Percentiles rank a stretch among this genome's conserved stretches.
Conservation (phyloP, 1,140 invertebrate species). For the Aphelenchoides fujianensis region DNA sequence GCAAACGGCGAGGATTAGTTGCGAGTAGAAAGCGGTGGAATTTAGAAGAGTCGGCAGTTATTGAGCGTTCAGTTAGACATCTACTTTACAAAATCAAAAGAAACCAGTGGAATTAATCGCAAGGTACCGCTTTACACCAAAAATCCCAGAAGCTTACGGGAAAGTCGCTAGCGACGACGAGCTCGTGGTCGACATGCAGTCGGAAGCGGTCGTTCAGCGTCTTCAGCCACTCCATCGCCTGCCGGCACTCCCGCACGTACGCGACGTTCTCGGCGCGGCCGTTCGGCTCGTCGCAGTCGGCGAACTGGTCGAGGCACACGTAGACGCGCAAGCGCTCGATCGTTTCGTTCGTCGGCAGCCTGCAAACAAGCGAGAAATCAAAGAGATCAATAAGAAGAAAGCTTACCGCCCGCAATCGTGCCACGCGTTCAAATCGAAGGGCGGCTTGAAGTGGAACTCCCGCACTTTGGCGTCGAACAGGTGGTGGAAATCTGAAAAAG, state of each 20-base stretch:
- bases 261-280: not conserved
- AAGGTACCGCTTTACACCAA: no score
- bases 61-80: no score
- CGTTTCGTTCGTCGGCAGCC: not conserved
- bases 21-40: no score
- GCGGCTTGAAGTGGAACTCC: not conserved
- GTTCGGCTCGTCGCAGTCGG: not conserved
- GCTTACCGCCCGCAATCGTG: not conserved
- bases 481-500: not conserved
- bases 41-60: no score
- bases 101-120: not conserved
- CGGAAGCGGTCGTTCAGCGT: no score
- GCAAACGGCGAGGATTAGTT: no score
- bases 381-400: not conserved
- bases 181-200: no score
- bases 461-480: not conserved
- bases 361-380: no score
- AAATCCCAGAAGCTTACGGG: not conserved
- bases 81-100: no score
- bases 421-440: not conserved
- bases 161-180: not conserved
- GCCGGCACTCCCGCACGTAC: not conserved
- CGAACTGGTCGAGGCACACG: not conserved
- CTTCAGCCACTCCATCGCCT: not conserved
- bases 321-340: not conserved